Evolutionary conservation across 2,888 invertebrate species (phyloP).

Genomic region (Eremobia ochroleuca): DNA sequence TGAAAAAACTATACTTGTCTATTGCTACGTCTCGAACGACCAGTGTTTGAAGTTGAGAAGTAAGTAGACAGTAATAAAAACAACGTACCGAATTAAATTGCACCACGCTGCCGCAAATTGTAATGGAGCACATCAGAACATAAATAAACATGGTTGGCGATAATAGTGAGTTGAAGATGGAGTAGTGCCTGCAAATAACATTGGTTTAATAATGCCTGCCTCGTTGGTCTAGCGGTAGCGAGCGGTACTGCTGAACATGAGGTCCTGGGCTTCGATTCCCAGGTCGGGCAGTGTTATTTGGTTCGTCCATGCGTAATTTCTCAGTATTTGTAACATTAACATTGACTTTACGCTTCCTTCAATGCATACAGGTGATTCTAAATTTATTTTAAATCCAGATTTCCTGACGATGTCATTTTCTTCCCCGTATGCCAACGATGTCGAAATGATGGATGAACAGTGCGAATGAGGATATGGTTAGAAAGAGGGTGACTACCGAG

Average conservation of each 20-base stretch:
- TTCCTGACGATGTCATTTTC: neutral
- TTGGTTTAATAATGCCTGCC: neutral
- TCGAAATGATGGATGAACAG: too few relatives aligned
- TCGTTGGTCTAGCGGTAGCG: neutral
- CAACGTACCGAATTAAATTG: constrained; percentile 79
- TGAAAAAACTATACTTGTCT: neutral
- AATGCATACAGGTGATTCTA: neutral
- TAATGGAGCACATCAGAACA: constrained; percentile 80
- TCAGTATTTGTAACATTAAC: neutral
- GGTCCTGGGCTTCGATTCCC: neutral
- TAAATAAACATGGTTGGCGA: constrained; percentile 83
- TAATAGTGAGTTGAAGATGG: constrained; percentile 72
- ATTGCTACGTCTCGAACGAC: neutral
- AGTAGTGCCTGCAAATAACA: constrained; percentile 73
- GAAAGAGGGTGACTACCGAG: too few relatives aligned
- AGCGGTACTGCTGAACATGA: neutral
- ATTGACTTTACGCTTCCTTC: neutral
- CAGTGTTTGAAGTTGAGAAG: neutral
- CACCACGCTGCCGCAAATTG: constrained; percentile 81
- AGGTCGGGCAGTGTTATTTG: neutral
- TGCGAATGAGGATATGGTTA: too few relatives aligned
- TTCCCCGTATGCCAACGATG: neutral
- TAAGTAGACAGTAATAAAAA: neutral
- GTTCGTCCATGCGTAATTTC: neutral
- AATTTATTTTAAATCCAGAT: neutral